Evolutionary conservation across 1,140 invertebrate species (phyloP).

Genomic region (Andricus grossulariae): DNA sequence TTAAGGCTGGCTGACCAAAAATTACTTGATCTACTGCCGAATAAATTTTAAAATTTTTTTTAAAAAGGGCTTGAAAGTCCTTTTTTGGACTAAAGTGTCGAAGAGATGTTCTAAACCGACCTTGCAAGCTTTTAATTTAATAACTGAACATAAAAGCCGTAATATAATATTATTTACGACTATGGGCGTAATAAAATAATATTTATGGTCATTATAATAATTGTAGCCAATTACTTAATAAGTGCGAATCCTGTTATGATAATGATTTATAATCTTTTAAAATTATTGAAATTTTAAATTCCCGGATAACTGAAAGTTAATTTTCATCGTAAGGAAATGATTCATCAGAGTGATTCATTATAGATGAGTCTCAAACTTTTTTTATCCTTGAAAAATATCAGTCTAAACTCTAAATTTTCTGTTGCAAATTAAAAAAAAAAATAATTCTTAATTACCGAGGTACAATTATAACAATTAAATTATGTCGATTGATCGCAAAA

Average conservation of each 20-base stretch:
- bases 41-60: neutral
- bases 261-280: conserved; percentile 11
- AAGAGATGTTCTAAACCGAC: conserved; percentile 9
- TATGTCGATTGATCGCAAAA: neutral
- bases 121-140: conserved; percentile 16
- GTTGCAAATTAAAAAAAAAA: too few species aligned
- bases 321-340: too few species aligned
- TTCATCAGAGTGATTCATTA: too few species aligned
- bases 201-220: conserved; percentile 25
- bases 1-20: too few species aligned
- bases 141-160: conserved; percentile 21
- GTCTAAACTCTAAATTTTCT: neutral
- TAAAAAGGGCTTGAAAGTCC: neutral
- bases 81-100: neutral
- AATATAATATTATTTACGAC: conserved; percentile 24
- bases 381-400: too few species aligned
- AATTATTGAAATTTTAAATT: neutral
- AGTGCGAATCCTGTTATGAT: conserved; percentile 24
- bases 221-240: conserved; percentile 29
- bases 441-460: neutral
- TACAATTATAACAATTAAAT: neutral
- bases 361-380: too few species aligned
- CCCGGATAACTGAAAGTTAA: too few species aligned
- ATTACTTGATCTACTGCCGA: too few species aligned
- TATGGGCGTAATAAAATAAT: conserved; percentile 25